Base-by-base conservation (phyloP, 2,888 invertebrate genomes). In the Fissipunctia ypsillon region DNA sequence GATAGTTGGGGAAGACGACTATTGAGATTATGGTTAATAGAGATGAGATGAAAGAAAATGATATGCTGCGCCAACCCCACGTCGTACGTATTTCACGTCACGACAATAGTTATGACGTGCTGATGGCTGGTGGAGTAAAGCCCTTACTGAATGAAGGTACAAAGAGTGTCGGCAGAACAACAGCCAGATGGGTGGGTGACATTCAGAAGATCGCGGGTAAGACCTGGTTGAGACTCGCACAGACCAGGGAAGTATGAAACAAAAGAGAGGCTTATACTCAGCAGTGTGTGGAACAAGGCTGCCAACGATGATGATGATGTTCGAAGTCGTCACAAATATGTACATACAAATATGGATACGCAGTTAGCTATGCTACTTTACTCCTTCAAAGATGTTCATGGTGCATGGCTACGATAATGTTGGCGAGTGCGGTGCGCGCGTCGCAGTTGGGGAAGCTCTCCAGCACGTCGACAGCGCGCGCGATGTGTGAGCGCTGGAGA, bases 331-430 rank as follows among this genome's bases (percentile, higher is more conserved):
- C 41, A 41, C 19, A 19, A 61, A 19, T 41, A 56, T 28, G 12
- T 31, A 28, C 56, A 31, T 28, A 52, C n/a, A 25, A 35, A 19
- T 4, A 60, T 19, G 16, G 12, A 41, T 41, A 43, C 28, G 14
- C 14, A 22, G 28, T 22, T 22, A 28, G 14, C 28, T 63, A 22
- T 28, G 22, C 63, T 16, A 28, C 16, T n/a, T 5, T 0, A 16
- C 1, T n/a, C 3, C 2, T 10, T 64, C 64, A 64, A 12, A 88
- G 78, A 60, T 91, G 92, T 52, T 94, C 92, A 41, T 98, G 98
- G 88, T 98, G 97, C 98, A 98, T 98, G 16, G 98, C 98, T 9
- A 97, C 97, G 65, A 98, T 98, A 84, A 99, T 99, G 93, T 99
- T 99, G 69, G 97, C 97, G 69, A 99, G 96, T 0, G 99, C 99